These are phyloP conservation scores for Sarcophaga bullata DNA, from an alignment of 1,140 invertebrate species.

Conservation along the genomic window DNA sequence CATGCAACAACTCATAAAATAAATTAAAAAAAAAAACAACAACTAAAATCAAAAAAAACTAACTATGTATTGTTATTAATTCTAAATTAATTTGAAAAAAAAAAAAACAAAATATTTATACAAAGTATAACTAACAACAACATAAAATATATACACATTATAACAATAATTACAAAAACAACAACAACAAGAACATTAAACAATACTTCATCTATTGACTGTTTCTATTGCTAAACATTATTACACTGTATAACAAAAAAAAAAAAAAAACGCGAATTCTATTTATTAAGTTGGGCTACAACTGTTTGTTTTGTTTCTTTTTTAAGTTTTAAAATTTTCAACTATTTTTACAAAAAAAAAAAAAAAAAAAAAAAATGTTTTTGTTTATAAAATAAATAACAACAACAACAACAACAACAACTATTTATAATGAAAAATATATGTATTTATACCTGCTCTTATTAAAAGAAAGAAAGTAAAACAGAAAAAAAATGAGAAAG, in stretches of 20 bases:
- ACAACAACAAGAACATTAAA: too few relatives aligned
- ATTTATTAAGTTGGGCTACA: slow-evolving; percentile 3
- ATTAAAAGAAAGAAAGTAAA: not conserved
- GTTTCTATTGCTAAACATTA: too few relatives aligned
- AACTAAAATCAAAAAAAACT: not conserved
- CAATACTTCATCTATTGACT: too few relatives aligned
- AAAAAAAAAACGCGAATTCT: not conserved
- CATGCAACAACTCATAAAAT: too few relatives aligned
- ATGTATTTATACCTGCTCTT: slow-evolving; percentile 24
- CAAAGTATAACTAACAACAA: too few relatives aligned
- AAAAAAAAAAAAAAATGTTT: not conserved
- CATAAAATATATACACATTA: too few relatives aligned
- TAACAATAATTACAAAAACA: too few relatives aligned
- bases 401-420: slow-evolving; percentile 5
- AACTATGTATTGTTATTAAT: slow-evolving; percentile 22
- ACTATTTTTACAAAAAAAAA: not conserved
- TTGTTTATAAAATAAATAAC: not conserved
- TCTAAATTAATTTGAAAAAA: slow-evolving; percentile 16
- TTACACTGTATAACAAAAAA: too few relatives aligned
- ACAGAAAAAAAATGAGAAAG: not conserved
- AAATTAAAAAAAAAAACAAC: not conserved
- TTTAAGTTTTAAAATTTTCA: not conserved
- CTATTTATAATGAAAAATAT: slow-evolving; percentile 6
- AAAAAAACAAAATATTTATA: not conserved
- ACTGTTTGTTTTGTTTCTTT: not conserved